phyloP scores from a whole-genome alignment of 2,113 vertebrate genomes.

The Maccullochella peelii region DNA sequence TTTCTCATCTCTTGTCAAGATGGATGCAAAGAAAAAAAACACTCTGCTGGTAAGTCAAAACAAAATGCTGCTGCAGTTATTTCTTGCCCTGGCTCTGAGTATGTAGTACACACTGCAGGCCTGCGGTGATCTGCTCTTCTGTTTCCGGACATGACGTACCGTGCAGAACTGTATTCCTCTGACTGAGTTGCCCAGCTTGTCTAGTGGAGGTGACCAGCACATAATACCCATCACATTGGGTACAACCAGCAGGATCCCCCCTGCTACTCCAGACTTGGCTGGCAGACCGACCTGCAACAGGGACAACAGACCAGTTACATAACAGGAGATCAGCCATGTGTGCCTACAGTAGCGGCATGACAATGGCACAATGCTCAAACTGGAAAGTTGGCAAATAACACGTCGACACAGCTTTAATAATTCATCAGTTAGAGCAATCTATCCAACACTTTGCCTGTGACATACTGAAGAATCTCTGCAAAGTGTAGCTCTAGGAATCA shows the following conservation, averaged over 20 bases:
- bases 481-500: neutral
- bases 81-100: neutral
- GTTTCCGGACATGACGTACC: conserved; percentile 78
- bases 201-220: conserved; percentile 98
- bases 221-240: conserved; percentile 99
- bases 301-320: conserved; percentile 14
- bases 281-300: conserved; percentile 93
- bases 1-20: neutral
- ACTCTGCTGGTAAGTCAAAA: neutral
- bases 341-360: neutral
- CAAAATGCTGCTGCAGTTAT: neutral
- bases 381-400: neutral
- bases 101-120: neutral
- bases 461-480: too few species aligned
- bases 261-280: conserved; percentile 96
- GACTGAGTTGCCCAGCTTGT: conserved; percentile 98
- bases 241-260: conserved; percentile 97
- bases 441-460: neutral
- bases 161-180: conserved; percentile 98
- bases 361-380: neutral
- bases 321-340: conserved; percentile 2
- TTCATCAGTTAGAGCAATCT: neutral
- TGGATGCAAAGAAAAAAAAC: neutral
- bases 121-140: neutral
- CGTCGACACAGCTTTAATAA: neutral